phyloP scores from a whole-genome alignment of 2,113 vertebrate species.

The Dipodomys stephensi region DNA sequence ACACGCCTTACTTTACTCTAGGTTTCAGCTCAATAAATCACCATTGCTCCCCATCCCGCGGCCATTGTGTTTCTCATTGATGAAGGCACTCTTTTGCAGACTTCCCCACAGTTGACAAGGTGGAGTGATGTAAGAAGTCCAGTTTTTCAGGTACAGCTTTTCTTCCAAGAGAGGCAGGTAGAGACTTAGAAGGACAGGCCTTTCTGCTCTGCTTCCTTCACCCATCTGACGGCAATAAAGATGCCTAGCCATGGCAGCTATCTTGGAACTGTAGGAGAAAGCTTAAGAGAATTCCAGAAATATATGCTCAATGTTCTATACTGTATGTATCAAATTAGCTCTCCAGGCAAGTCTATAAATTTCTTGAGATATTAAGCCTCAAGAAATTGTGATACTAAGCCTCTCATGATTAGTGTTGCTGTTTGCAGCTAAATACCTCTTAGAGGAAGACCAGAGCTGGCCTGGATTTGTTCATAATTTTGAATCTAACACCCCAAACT shows the following conservation, averaged over 20 bases:
- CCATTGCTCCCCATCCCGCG: accelerated
- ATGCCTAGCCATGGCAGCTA: neutral
- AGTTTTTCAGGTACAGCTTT: neutral
- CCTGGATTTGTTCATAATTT: neutral
- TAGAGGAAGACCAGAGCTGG: neutral
- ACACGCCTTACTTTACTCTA: neutral
- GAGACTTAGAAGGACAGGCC: neutral
- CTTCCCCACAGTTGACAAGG: neutral
- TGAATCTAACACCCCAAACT: neutral
- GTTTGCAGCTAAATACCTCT: neutral
- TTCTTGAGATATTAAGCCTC: neutral
- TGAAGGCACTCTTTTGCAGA: neutral
- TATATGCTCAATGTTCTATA: neutral
- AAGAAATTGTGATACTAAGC: no score
- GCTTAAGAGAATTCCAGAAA: neutral
- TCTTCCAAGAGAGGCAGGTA: neutral
- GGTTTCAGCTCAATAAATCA: neutral
- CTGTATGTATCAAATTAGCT: neutral
- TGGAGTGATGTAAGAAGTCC: accelerated
- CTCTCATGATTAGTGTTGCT: neutral
- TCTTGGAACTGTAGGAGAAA: neutral
- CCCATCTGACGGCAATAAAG: neutral
- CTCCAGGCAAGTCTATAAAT: neutral
- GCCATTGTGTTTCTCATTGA: neutral
- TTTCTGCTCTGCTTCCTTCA: neutral